Base-by-base conservation (phyloP, 2,888 invertebrate genomes). In the Perizoma flavofasciatum region DNA sequence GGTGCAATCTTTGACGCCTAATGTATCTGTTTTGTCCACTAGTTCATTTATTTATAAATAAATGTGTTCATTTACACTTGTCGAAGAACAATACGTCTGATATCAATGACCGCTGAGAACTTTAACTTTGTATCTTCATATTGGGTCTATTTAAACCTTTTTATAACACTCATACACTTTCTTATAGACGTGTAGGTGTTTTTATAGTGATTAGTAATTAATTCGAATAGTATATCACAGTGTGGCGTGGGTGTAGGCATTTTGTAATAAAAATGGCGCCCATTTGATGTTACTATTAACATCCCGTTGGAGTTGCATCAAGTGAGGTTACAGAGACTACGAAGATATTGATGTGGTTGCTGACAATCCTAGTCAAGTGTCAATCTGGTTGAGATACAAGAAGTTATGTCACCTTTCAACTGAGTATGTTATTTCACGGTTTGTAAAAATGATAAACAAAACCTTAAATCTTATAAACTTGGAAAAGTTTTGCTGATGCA, bases 211-310 rank as follows among this genome's bases (percentile, higher is more conserved):
- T 82, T 74, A 77, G 80, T 85, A 80, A 85, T 84, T 86, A 85
- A 82, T 82, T 82, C 78, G 74, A 79, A 77, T 83, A 67, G 66
- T 67, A 83, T 82, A 86, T 82, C 82, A 82, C 81, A 67, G 70
- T 66, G 58, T 57, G 65, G 66, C 73, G 86, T 88, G 78, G 86
- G 88, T 72, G 84, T 79, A 63, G 76, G 73, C 76, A 79, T 84
- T 85, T 82, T 82, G 83, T 83, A 87, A 88, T 86, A 87, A 86
- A 85, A 85, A 81, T 80, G 86, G 84, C 79, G 83, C 75, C 82
- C 77, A 79, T 78, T 81, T 75, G 80, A 78, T 80, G 75, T 76
- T 78, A 79, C 77, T 79, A 77, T 82, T 78, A 81, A 81, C 78
- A 75, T 79, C 77, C 71, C 76, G 80, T 72, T 76, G 64, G 74